phyloP scores from a whole-genome alignment of 53 echinoderm and acorn worm genomes.

The Henricia sp. region DNA sequence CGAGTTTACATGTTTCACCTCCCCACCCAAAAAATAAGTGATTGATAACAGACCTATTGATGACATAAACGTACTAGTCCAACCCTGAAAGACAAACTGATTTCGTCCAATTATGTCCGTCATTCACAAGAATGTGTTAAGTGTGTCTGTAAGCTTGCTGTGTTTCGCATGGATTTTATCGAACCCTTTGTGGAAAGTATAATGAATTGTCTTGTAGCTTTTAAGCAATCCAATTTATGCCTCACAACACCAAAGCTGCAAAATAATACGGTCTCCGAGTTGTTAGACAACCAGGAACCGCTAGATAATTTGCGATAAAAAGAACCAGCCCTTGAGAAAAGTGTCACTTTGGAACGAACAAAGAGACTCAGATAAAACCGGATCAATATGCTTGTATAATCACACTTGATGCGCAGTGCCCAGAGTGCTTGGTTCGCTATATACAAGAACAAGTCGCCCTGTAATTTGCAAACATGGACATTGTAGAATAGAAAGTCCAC shows the following conservation, averaged over 20 bases:
- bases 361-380: slow-evolving; percentile 39
- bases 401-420: slow-evolving; percentile 47
- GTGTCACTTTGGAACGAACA: slow-evolving; percentile 26
- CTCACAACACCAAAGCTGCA: slow-evolving; percentile 7
- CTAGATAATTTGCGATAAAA: background rate
- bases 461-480: slow-evolving; percentile 50
- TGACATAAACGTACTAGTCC: slow-evolving; percentile 24
- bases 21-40: background rate
- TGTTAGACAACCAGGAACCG: slow-evolving; percentile 13
- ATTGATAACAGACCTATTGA: slow-evolving; percentile 28
- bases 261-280: slow-evolving; percentile 23
- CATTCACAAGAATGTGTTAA: slow-evolving; percentile 34
- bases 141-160: background rate
- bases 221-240: slow-evolving; percentile 9
- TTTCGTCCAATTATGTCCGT: slow-evolving; percentile 40
- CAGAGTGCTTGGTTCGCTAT: slow-evolving; percentile 28
- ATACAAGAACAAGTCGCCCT: slow-evolving; percentile 28
- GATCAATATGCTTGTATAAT: slow-evolving; percentile 47
- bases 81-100: slow-evolving; percentile 44
- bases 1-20: background rate
- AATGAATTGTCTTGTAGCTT: background rate
- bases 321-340: slow-evolving; percentile 22
- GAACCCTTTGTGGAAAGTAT: background rate
- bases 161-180: background rate
- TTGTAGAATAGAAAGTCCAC: too few species aligned